Evolutionary conservation across 2,797 vertebrate genomes (phyloP), one percentile per base, ranked within the genome.

Genomic region (Remorina albescens): DNA sequence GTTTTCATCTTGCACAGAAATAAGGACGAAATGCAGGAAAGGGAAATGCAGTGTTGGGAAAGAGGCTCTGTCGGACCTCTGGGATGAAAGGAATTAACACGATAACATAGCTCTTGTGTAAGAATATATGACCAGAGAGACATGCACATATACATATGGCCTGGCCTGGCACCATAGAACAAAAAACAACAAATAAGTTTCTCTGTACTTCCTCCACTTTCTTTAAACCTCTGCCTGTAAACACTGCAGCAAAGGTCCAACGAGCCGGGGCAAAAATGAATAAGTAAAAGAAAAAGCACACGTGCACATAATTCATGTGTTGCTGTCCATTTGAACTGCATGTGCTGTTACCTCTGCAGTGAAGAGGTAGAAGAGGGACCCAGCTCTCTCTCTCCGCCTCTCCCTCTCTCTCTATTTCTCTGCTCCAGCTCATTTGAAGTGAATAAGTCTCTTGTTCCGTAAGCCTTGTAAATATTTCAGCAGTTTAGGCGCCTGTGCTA

Each of bases 391-490:
- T 66, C 56, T 53, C 60, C 32, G 53, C 58, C 67, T 68, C 71
- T 51, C 78, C 60, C 82, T 61, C 74, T 74, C 76, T 50, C 63
- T 77, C 88, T 77, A n/a, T n/a, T n/a, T n/a, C n/a, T n/a, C 80
- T 78, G 78, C 83, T 87, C 74, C 63, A 26, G 82, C 88, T 91
- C 81, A 87, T 87, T 86, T 82, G 80, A 89, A 89, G 86, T 85
- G 85, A 90, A 88, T 58, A 83, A 89, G 77, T 85, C 90, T 90
- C 85, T 91, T 85, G 69, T 87, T 86, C 85, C 74, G 86, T 86
- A 76, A 50, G 78, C 78, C 78, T 13, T 64, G 79, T 93, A 91
- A 92, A 95, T 94, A 93, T 94, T 95, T 94, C 89, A 95, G 82
- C 86, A 86, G 82, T 69, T 76, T 77, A 82, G 76, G 87, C 46